These are phyloP conservation scores for Malacosoma neustria DNA, from an alignment of 2,888 invertebrate species.

Conservation along the genomic window DNA sequence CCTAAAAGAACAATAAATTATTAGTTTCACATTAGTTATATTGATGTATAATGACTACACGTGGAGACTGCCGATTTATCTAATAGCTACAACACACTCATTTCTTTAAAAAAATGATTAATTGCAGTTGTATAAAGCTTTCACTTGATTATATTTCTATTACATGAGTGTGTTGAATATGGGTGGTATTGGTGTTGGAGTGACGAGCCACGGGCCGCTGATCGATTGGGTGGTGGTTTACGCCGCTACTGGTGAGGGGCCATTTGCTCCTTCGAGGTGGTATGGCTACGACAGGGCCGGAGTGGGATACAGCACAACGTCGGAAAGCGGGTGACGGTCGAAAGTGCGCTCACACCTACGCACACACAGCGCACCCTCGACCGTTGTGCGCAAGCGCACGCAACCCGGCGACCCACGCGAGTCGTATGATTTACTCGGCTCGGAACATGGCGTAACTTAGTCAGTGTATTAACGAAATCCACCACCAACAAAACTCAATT, in stretches of 20 bases:
- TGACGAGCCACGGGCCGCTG: constrained; percentile 19
- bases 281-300: constrained; percentile 7
- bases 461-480: constrained; percentile 74
- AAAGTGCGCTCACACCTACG: constrained; percentile 49
- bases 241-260: constrained; percentile 8
- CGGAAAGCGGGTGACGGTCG: constrained; percentile 25
- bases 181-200: constrained; percentile 30
- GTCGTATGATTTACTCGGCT: constrained; percentile 18
- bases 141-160: constrained; percentile 50
- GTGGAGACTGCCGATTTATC: background rate
- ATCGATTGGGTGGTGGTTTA: background rate
- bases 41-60: background rate
- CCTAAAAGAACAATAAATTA: background rate
- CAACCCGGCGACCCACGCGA: constrained; percentile 19
- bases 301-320: constrained; percentile 28
- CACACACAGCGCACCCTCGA: constrained; percentile 53
- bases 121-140: constrained; percentile 48
- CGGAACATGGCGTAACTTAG: constrained; percentile 33
- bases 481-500: constrained; percentile 74
- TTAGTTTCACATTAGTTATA: background rate
- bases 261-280: constrained; percentile 6
- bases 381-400: constrained; percentile 35
- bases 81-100: background rate
- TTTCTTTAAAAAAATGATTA: constrained; percentile 38
- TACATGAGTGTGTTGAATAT: constrained; percentile 47